Evolutionary conservation across 2,888 invertebrate genomes (phyloP).

Genomic region (Stomorhina lunata): DNA sequence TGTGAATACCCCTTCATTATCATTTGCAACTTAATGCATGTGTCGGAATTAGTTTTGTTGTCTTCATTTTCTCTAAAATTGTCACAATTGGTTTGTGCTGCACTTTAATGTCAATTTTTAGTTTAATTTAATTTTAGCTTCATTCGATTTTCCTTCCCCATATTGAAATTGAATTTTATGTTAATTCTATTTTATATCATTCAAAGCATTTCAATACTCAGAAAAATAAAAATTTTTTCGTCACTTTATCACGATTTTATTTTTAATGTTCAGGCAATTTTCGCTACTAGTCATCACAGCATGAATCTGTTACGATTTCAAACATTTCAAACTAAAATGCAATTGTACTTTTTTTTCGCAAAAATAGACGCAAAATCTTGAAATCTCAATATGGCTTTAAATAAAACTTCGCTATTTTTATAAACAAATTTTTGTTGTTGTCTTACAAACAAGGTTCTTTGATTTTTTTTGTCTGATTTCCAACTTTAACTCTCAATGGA

Average conservation of each 20-base stretch:
- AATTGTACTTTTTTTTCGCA: constrained; percentile 13
- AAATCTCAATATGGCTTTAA: no score
- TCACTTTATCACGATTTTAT: constrained; percentile 38
- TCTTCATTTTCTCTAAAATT: not conserved
- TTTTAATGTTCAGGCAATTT: constrained; percentile 31
- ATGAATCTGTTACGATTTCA: constrained; percentile 33
- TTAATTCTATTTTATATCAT: constrained; percentile 36
- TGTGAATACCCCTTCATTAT: not conserved
- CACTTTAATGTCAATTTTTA: constrained; percentile 18
- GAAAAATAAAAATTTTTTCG: no score
- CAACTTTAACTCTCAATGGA: no score
- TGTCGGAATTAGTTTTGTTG: not conserved
- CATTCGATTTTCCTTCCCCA: no score
- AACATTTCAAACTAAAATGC: not conserved
- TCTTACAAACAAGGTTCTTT: constrained; percentile 22
- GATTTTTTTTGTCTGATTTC: not conserved
- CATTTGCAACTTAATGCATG: not conserved
- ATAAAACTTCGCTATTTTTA: no score
- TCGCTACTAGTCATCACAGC: constrained; percentile 56
- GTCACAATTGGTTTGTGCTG: constrained; percentile 38
- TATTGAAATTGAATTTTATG: constrained; percentile 49
- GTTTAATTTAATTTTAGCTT: not conserved
- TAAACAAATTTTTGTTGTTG: constrained; percentile 27
- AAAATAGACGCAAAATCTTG: no score
- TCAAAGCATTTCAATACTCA: not conserved